Percentiles rank a stretch among this genome's conserved stretches.
phyloP scores from a whole-genome alignment of 2,113 vertebrate species.

The Notothenia coriiceps region DNA sequence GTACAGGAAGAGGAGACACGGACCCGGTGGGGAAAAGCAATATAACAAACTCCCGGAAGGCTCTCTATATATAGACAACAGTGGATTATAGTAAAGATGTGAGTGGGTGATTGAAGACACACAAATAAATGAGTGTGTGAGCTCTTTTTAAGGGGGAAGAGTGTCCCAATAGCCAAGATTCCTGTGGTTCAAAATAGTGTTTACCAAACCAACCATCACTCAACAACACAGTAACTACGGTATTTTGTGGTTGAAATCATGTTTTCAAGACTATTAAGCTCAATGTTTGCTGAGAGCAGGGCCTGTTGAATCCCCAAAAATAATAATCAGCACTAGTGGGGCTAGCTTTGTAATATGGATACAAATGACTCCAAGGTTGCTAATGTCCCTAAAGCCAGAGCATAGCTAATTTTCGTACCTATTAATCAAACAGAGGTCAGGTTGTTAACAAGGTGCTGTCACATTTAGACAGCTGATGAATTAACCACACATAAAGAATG shows the following conservation, averaged over 20 bases:
- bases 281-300: slow-evolving; percentile 17
- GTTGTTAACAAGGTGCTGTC: slow-evolving; percentile 31
- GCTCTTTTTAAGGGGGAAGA: slow-evolving; percentile 47
- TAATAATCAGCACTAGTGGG: neutral
- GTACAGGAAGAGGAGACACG: slow-evolving; percentile 41
- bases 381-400: neutral
- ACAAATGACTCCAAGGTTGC: slow-evolving; percentile 3
- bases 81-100: slow-evolving; percentile 45
- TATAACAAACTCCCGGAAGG: slow-evolving; percentile 36
- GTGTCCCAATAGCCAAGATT: slow-evolving; percentile 55
- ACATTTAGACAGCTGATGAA: slow-evolving; percentile 34
- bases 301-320: neutral
- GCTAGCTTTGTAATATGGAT: neutral
- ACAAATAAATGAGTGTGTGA: slow-evolving; percentile 21
- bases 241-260: neutral
- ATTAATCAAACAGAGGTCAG: slow-evolving; percentile 18
- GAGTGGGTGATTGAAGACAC: slow-evolving; percentile 52
- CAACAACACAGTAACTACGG: neutral
- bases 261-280: neutral
- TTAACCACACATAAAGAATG: neutral
- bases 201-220: slow-evolving; percentile 8
- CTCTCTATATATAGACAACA: slow-evolving; percentile 47
- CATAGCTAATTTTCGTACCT: slow-evolving; percentile 1
- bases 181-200: slow-evolving; percentile 23
- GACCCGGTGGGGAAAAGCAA: slow-evolving; percentile 34